Evolutionary conservation across 2,888 invertebrate species (phyloP).

Genomic region (Andrena marginata): DNA sequence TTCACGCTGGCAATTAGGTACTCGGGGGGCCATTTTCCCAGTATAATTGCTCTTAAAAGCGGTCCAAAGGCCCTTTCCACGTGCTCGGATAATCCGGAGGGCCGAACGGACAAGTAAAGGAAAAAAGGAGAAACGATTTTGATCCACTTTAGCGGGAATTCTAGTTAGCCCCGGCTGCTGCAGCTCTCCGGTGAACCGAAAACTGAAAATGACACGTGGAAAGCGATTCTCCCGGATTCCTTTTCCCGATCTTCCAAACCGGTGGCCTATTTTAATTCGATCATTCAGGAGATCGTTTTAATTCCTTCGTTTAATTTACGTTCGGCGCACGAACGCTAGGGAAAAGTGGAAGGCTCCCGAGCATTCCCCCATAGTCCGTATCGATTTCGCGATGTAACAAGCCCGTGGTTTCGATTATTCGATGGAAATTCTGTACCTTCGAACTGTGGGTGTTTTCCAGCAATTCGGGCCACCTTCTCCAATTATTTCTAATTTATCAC

Average conservation of each 20-base stretch:
- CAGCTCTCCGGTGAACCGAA: slow-evolving; percentile 59
- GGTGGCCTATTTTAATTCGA: slow-evolving; percentile 33
- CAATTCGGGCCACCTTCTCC: too few species aligned
- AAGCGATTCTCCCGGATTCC: slow-evolving; percentile 28
- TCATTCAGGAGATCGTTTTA: slow-evolving; percentile 23
- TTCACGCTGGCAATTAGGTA: slow-evolving; percentile 28
- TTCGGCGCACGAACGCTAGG: slow-evolving; percentile 5
- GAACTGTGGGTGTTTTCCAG: too few species aligned
- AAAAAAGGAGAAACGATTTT: slow-evolving; percentile 43
- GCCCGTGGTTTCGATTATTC: neutral
- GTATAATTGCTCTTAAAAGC: slow-evolving; percentile 66
- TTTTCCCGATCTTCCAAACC: neutral
- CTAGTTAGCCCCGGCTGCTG: slow-evolving; percentile 57
- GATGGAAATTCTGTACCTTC: neutral
- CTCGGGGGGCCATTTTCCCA: slow-evolving; percentile 50
- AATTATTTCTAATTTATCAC: too few species aligned
- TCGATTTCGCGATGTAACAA: neutral
- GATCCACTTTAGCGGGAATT: slow-evolving; percentile 65
- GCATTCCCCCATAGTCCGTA: neutral
- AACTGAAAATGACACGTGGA: slow-evolving; percentile 64
- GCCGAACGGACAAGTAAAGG: slow-evolving; percentile 17
- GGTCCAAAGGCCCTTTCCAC: slow-evolving; percentile 39
- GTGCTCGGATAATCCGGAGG: slow-evolving; percentile 54
- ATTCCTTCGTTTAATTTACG: slow-evolving; percentile 41
- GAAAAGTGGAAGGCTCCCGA: neutral